phyloP scores from a whole-genome alignment of 2,888 invertebrate species.

The Phlogophora meticulosa region DNA sequence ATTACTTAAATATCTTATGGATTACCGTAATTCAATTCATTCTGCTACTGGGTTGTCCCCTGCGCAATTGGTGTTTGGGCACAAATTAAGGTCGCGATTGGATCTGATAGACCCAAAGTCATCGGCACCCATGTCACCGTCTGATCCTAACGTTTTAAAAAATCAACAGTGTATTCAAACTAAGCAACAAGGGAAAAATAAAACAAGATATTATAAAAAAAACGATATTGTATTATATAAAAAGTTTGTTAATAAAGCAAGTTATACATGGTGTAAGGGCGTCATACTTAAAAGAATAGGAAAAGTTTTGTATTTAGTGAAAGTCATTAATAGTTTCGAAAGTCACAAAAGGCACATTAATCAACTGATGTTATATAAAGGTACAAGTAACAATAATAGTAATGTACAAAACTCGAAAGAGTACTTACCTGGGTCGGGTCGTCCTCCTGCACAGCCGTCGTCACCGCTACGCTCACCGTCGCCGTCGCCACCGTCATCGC shows the following conservation, averaged over 20 bases:
- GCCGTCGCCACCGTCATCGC: neutral
- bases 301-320: neutral
- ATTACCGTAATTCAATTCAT: constrained; percentile 9
- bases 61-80: neutral
- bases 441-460: neutral
- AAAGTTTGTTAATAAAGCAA: neutral
- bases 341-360: constrained; percentile 5
- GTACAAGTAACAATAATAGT: neutral
- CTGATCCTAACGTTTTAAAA: neutral
- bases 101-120: constrained; percentile 2
- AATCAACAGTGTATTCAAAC: neutral
- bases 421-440: neutral
- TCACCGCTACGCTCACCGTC: neutral
- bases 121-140: neutral
- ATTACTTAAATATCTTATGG: constrained; percentile 8
- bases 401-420: neutral
- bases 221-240: constrained; percentile 1
- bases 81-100: neutral
- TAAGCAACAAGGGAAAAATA: neutral
- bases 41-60: constrained; percentile 7
- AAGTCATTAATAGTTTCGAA: neutral
- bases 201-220: neutral
- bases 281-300: constrained; percentile 1
- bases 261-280: constrained; percentile 9
- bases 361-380: constrained; percentile 4